These are phyloP conservation scores for Cheilosia variabilis DNA, from an alignment of 2,888 invertebrate genomes.

Conservation along the genomic window DNA sequence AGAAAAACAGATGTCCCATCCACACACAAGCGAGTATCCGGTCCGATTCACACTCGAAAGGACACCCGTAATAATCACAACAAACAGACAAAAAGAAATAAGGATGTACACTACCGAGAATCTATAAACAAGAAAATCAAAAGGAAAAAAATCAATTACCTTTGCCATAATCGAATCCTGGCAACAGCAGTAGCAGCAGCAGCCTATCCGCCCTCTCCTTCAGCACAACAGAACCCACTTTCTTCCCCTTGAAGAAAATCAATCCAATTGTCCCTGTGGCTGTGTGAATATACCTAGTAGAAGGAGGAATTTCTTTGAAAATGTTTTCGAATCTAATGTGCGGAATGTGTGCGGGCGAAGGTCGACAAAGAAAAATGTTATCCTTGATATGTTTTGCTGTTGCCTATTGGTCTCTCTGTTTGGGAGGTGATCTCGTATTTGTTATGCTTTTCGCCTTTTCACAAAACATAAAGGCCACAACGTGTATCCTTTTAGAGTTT, in stretches of 20 bases:
- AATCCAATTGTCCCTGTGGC: slow-evolving; percentile 68
- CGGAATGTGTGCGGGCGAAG: slow-evolving; percentile 7
- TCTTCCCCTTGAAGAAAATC: slow-evolving; percentile 62
- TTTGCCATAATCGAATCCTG: slow-evolving; percentile 77
- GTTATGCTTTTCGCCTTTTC: slow-evolving; percentile 49
- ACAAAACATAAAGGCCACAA: slow-evolving; percentile 13
- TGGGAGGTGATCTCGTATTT: slow-evolving; percentile 36
- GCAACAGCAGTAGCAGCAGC: slow-evolving; percentile 59
- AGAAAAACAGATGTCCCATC: slow-evolving; percentile 57
- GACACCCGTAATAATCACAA: slow-evolving; percentile 62
- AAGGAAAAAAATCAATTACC: slow-evolving; percentile 76
- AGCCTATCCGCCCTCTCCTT: slow-evolving; percentile 45
- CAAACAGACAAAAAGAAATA: slow-evolving; percentile 17
- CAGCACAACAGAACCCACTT: slow-evolving; percentile 46
- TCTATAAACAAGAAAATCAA: slow-evolving; percentile 44
- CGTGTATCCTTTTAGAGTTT: slow-evolving; percentile 43
- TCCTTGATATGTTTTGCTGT: slow-evolving; percentile 70
- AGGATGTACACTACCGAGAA: slow-evolving; percentile 20
- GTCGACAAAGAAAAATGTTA: slow-evolving; percentile 65
- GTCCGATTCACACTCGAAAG: slow-evolving; percentile 25
- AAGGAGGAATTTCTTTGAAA: slow-evolving; percentile 25
- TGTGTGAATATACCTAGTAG: slow-evolving; percentile 18
- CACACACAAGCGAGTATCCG: slow-evolving; percentile 11
- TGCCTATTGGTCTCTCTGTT: slow-evolving; percentile 29
- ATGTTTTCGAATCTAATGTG: slow-evolving; percentile 40